Evolutionary conservation across 1,140 invertebrate species (phyloP), one percentile per base, ranked within the genome.

Genomic region (Zeugodacus cucurbitae): DNA sequence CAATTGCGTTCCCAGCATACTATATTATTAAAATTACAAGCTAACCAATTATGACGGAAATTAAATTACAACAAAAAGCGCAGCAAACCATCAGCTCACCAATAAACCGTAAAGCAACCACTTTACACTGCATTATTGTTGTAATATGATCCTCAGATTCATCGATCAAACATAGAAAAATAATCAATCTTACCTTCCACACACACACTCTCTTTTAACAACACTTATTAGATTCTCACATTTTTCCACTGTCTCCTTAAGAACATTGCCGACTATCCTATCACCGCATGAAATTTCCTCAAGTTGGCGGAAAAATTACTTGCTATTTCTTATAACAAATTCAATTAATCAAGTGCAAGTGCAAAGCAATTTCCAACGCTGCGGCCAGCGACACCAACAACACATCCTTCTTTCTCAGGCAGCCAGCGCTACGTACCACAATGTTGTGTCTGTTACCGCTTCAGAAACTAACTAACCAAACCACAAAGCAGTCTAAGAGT

Each of bases 311-410:
- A 57, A 86, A 86, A 59, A 86, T 82, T 48, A 59, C 20, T 58
- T 86, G 85, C 48, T 58, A 86, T 86, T 86, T 59, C 85, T 86
- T 86, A 59, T 59, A 58, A 58, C 48, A 57, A 86, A 86, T 86
- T 86, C 85, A 59, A 86, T 86, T 86, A 86, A 86, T 86, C 85
- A 86, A 57, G n/a, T 26, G 74, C 74, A 82, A 82, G 41, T 22
- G 85, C 48, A 58, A 86, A 58, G 29, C 34, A 59, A 86, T 86
- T 86, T 86, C 29, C 41, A 48, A 54, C 32, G 64, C 64, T 34
- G 64, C 29, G 32, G 32, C 14, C 64, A 29, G 14, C 64, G 29
- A 20, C 10, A 70, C 5, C 32, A 67, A 17, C 29, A 37, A 7
- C 67, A 7, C 34, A 74, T 2, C 7, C 34, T 10, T 17, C 17